phyloP scores from a whole-genome alignment of 2,888 invertebrate species.

The Lasioglossum zephyrum region DNA sequence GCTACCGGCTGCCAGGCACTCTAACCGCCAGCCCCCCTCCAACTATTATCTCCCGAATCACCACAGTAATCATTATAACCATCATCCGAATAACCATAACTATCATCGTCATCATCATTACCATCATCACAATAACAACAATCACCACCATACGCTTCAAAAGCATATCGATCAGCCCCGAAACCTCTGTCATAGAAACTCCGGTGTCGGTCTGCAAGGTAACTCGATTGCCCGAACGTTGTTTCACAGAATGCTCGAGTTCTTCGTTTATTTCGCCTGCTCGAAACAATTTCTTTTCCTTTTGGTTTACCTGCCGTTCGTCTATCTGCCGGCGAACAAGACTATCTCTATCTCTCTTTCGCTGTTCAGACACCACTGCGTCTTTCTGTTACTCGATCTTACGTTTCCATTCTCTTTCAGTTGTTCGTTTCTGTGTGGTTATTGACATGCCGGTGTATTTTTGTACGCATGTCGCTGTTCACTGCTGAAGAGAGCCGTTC shows the following conservation, averaged over 20 bases:
- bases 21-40: constrained; percentile 84
- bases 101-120: constrained; percentile 87
- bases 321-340: constrained; percentile 3
- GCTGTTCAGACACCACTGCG: not conserved
- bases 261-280: constrained; percentile 53
- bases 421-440: constrained; percentile 5
- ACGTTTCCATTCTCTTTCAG: not conserved
- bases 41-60: constrained; percentile 86
- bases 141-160: constrained; percentile 85
- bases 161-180: constrained; percentile 85
- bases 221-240: constrained; percentile 79
- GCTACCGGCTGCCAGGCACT: constrained; percentile 85
- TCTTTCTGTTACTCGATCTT: not conserved
- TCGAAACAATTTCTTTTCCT: constrained; percentile 14
- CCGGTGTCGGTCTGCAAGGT: constrained; percentile 87
- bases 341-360: not conserved
- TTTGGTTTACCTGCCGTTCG: constrained; percentile 4
- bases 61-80: constrained; percentile 85
- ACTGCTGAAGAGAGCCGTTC: not conserved
- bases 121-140: constrained; percentile 86
- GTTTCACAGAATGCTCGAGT: constrained; percentile 74
- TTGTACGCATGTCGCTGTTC: constrained; percentile 26
- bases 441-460: not conserved
- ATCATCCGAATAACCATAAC: constrained; percentile 86
- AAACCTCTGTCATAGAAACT: constrained; percentile 87